phyloP scores from a whole-genome alignment of 2,888 invertebrate species.

The Pristionchus exspectatus region DNA sequence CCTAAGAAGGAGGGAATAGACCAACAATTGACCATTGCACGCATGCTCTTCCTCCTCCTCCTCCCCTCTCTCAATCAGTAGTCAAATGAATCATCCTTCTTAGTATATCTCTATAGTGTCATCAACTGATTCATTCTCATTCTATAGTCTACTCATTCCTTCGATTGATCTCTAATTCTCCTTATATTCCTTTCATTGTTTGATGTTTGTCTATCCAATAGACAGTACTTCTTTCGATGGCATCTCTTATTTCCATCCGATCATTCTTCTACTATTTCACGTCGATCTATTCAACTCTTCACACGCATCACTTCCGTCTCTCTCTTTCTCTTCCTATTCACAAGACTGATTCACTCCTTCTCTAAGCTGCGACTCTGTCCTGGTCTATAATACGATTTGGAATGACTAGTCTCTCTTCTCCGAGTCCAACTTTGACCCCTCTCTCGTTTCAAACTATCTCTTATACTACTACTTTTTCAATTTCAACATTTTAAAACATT shows the following conservation, averaged over 20 bases:
- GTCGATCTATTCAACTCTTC: conserved; percentile 19
- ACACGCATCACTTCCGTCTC: not conserved
- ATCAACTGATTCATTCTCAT: not conserved
- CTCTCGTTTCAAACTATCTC: not conserved
- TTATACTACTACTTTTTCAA: not conserved
- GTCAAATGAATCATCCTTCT: conserved; percentile 3
- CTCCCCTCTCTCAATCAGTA: not conserved
- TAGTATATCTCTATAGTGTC: not conserved
- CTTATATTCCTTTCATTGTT: not conserved
- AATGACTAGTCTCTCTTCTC: conserved; percentile 26
- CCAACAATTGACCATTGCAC: conserved; percentile 13
- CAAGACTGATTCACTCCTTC: conserved; percentile 29
- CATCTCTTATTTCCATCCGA: conserved; percentile 17
- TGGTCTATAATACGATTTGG: conserved; percentile 46
- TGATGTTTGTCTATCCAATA: not conserved
- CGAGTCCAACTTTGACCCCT: conserved; percentile 34
- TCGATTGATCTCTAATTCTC: conserved; percentile 22
- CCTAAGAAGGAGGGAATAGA: conserved; percentile 11
- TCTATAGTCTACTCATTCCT: not conserved
- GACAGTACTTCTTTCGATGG: not conserved
- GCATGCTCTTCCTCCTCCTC: not conserved
- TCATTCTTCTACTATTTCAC: conserved; percentile 17
- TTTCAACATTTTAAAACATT: not conserved
- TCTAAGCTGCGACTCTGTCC: conserved; percentile 39
- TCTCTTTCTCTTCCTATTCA: conserved; percentile 30